A percentile compares a stretch with the other conserved stretches of the same genome.
Evolutionary conservation across 2,797 vertebrate genomes (phyloP).

Genomic region (Propithecus deckenii): DNA sequence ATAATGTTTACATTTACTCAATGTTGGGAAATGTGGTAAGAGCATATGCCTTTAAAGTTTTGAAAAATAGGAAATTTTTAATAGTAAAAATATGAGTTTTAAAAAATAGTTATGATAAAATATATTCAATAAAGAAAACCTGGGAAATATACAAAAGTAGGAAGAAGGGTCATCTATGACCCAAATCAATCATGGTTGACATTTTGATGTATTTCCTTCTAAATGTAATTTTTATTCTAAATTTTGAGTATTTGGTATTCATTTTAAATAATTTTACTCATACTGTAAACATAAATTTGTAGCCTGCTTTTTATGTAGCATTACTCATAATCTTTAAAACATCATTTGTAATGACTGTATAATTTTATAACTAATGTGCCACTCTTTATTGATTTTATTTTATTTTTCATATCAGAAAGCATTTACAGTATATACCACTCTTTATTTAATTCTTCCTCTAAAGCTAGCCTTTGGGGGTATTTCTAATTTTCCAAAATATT

Average conservation of each 20-base stretch:
- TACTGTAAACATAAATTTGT: slow-evolving; percentile 3
- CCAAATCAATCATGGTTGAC: background rate
- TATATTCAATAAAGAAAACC: background rate
- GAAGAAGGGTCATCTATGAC: background rate
- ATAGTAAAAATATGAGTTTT: background rate
- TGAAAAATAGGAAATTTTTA: background rate
- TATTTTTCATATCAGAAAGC: background rate
- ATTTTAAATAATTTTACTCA: background rate
- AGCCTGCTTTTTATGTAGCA: background rate
- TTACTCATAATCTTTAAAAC: slow-evolving; percentile 1
- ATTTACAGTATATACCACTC: background rate
- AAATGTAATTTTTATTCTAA: background rate
- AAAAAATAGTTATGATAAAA: background rate
- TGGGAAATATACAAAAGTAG: background rate
- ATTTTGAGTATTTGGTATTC: background rate
- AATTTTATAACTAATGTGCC: background rate
- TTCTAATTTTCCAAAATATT: slow-evolving; percentile 2
- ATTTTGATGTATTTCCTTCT: slow-evolving; percentile 1
- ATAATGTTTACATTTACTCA: background rate
- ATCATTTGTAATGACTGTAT: background rate
- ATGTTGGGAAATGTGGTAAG: background rate
- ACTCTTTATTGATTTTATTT: background rate
- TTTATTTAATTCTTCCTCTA: background rate
- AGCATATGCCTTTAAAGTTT: background rate
- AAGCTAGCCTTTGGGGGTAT: background rate